Conservation (phyloP, 1,140 invertebrate genomes). For the Daktulosphaira vitifoliae region DNA sequence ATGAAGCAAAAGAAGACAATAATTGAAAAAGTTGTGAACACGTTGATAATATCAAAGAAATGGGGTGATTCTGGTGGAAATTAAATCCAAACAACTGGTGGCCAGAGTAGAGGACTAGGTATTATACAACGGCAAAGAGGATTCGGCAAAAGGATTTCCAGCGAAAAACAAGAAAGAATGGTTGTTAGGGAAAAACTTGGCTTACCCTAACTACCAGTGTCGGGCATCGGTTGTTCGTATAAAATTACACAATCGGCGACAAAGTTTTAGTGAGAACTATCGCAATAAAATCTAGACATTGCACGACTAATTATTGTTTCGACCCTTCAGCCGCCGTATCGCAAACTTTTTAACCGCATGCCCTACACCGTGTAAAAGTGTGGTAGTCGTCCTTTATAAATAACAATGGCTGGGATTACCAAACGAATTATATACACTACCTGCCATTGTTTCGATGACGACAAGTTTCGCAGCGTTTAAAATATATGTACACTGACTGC, state of each 20-base stretch:
- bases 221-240: background rate
- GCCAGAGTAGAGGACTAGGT: too few species aligned
- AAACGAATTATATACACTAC: background rate
- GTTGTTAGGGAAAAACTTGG: too few species aligned
- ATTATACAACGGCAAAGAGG: too few species aligned
- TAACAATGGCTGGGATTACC: slow-evolving; percentile 3
- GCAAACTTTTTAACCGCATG: slow-evolving; percentile 2
- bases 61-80: too few species aligned
- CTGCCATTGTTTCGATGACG: background rate
- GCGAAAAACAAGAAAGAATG: too few species aligned
- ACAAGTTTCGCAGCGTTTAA: background rate
- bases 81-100: too few species aligned
- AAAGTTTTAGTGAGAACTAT: background rate
- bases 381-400: slow-evolving; percentile 23
- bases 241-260: slow-evolving; percentile 11
- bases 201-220: too few species aligned
- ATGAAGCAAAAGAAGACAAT: too few species aligned
- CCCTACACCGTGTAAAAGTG: background rate
- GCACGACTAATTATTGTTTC: slow-evolving; percentile 21
- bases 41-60: too few species aligned
- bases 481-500: background rate
- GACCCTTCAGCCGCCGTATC: background rate
- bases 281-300: slow-evolving; percentile 18
- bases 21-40: too few species aligned
- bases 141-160: too few species aligned